Base-by-base conservation (phyloP, 2,113 vertebrate species). In the Cyprinus carpio region DNA sequence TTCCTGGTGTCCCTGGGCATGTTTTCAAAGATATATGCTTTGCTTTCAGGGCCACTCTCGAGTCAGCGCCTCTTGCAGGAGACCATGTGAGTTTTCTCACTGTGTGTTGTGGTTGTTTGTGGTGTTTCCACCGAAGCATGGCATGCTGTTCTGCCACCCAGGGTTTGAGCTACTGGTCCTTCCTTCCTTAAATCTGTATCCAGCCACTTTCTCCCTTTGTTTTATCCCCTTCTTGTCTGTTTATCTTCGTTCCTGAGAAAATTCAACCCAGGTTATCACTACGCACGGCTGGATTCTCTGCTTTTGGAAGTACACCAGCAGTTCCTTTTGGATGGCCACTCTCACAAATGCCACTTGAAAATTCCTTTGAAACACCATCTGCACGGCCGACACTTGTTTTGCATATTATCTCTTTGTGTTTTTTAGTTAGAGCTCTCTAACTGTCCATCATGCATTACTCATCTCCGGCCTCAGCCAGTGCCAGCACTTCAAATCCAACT, bases 121-220 rank as follows among this genome's bases (percentile, higher is more conserved):
- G 93, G 95, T 93, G 94, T 94, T 93, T 95, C 94, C 94, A 92
- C 92, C 93, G 92, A 94, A 92, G 94, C 95, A 95, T 96, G 95
- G 94, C 95, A 95, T 95, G 94, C 91, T 88, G 43, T 78, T 65
- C 20, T 64, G 46, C n/a, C 71, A 69, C 58, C 71, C 56, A 80
- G 79, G 75, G 72, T 84, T 85, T 12, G 18, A 18, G 51, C 84
- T 40, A 56, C 80, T 25, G 79, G 67, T 72, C 72, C 46, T 67
- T 40, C 67, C 69, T 62, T 82, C 65, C 81, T 7, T 72, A 27
- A 20, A 9, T 27, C 49, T 78, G 76, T 0, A 20, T n/a, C 78
- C 20, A 64, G 40, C 25, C 62, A 51, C 60, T 67, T 18, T 81
- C 62, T 51, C 60, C 60, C 37, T 51, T 81, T 40, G n/a, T 23